phyloP scores from a whole-genome alignment of 2,888 invertebrate species.

The Mamestra brassicae region DNA sequence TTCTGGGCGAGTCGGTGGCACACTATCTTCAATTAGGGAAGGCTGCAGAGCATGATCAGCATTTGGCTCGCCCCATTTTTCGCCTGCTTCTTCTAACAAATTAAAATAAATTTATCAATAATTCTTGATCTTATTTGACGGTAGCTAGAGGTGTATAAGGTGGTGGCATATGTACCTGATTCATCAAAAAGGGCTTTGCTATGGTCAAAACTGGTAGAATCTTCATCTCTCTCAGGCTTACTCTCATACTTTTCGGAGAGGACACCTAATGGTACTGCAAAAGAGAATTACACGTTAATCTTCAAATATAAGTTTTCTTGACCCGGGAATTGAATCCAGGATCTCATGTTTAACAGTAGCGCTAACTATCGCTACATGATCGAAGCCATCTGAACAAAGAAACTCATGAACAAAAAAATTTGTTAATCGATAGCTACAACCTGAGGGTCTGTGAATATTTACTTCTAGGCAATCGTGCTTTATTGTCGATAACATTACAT shows the following conservation, averaged over 20 bases:
- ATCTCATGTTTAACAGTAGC: background rate
- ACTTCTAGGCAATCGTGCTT: too few relatives aligned
- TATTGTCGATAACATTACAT: too few relatives aligned
- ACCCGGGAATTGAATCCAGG: background rate
- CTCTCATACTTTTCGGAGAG: conserved; percentile 95
- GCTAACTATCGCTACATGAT: background rate
- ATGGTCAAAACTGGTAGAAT: conserved; percentile 66
- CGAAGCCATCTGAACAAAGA: too few relatives aligned
- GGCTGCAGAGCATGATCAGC: conserved; percentile 76
- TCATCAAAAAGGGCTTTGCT: conserved; percentile 77
- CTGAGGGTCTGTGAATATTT: too few relatives aligned
- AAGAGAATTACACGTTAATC: conserved; percentile 33
- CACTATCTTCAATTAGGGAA: conserved; percentile 47
- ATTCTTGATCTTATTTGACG: background rate
- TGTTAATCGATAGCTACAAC: too few relatives aligned
- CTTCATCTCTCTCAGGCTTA: conserved; percentile 93
- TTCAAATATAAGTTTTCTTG: background rate
- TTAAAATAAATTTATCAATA: background rate
- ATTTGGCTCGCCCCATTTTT: conserved; percentile 79
- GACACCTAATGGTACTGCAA: conserved; percentile 95
- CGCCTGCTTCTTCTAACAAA: conserved; percentile 73
- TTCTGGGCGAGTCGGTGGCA: conserved; percentile 30
- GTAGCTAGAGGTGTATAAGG: background rate
- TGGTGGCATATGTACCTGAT: conserved; percentile 71
- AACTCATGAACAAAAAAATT: too few relatives aligned